phyloP scores from a whole-genome alignment of 2,113 vertebrate species.

The Spermophilus dauricus region DNA sequence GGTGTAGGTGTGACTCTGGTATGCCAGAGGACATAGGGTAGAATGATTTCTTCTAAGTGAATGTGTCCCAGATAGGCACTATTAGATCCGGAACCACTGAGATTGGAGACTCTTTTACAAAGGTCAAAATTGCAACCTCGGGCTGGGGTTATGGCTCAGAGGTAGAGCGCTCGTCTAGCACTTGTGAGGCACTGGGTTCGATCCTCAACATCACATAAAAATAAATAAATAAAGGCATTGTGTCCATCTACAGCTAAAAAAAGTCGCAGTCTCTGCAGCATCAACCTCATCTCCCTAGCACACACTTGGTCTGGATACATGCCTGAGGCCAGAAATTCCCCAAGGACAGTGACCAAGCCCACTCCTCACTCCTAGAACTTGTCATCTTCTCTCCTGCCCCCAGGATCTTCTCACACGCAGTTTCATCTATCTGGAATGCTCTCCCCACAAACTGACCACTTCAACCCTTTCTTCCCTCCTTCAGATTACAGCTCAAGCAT shows the following conservation, averaged over 20 bases:
- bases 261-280: too few relatives aligned
- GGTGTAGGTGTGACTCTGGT: neutral
- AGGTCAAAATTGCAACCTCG: neutral
- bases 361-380: neutral
- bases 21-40: neutral
- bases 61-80: neutral
- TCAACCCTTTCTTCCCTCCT: neutral
- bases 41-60: neutral
- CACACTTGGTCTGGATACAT: neutral
- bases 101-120: neutral
- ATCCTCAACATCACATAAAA: too few relatives aligned
- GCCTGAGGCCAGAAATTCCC: neutral
- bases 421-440: neutral
- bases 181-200: too few relatives aligned
- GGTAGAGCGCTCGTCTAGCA: too few relatives aligned
- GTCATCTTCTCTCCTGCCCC: neutral
- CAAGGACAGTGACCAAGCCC: neutral
- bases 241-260: too few relatives aligned
- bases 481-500: neutral
- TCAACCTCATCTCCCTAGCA: too few relatives aligned
- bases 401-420: neutral
- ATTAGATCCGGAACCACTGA: neutral
- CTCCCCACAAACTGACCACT: neutral
- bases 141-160: too few relatives aligned
- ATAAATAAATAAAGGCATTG: too few relatives aligned